Conservation (phyloP, 2,888 invertebrate genomes). For the Polydesmus complanatus region DNA sequence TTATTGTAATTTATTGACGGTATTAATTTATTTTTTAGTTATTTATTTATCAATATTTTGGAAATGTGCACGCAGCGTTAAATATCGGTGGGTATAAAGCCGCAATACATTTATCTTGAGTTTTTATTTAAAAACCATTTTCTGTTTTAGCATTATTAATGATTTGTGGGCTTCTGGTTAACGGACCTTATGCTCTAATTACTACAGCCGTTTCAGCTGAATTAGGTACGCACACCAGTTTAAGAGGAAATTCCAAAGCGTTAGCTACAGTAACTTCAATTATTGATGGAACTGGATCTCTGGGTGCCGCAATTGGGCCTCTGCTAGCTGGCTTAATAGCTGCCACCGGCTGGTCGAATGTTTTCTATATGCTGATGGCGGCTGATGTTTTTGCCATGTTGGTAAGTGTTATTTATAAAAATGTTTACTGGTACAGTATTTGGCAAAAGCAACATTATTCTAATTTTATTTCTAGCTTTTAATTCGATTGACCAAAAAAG, state of each 20-base stretch:
- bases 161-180: slow-evolving; percentile 66
- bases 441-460: background rate
- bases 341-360: slow-evolving; percentile 53
- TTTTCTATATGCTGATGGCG: slow-evolving; percentile 77
- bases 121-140: background rate
- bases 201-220: slow-evolving; percentile 94
- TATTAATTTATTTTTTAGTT: slow-evolving; percentile 41
- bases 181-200: slow-evolving; percentile 90
- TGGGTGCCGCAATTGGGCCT: slow-evolving; percentile 87
- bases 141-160: slow-evolving; percentile 41
- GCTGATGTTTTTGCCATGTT: slow-evolving; percentile 67
- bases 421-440: background rate
- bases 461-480: slow-evolving; percentile 28
- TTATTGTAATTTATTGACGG: slow-evolving; percentile 14
- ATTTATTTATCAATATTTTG: slow-evolving; percentile 60
- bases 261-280: slow-evolving; percentile 92
- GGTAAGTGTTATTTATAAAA: slow-evolving; percentile 31
- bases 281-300: slow-evolving; percentile 89
- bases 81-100: slow-evolving; percentile 36
- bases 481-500: slow-evolving; percentile 34
- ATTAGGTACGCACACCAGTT: slow-evolving; percentile 70
- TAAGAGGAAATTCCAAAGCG: slow-evolving; percentile 73
- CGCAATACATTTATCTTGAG: too few relatives aligned
- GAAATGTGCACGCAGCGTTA: slow-evolving; percentile 43
- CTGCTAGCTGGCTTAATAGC: slow-evolving; percentile 72